Evolutionary conservation across 1,140 invertebrate genomes (phyloP).

Genomic region (Drosophila parvula): DNA sequence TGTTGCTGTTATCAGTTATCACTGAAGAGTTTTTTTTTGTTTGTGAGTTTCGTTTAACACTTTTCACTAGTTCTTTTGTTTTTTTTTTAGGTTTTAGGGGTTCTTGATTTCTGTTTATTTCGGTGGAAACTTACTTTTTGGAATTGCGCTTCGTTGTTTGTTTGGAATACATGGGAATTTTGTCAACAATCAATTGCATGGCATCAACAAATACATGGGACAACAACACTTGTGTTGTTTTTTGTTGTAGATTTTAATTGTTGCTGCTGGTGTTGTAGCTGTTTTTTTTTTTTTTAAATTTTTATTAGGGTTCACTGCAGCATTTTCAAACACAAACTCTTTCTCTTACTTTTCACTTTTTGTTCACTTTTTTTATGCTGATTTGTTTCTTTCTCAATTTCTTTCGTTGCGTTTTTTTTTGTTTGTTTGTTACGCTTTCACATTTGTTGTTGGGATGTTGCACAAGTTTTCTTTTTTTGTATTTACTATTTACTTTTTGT

Average conservation of each 20-base stretch:
- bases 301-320: constrained; percentile 42
- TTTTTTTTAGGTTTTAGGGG: constrained; percentile 8
- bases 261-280: constrained; percentile 48
- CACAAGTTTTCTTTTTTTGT: constrained; percentile 48
- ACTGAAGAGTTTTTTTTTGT: constrained; percentile 16
- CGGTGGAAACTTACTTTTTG: constrained; percentile 81
- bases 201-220: constrained; percentile 80
- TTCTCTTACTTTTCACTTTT: constrained; percentile 50
- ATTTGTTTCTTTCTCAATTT: constrained; percentile 41
- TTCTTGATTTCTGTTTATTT: constrained; percentile 15
- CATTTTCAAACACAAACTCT: constrained; percentile 45
- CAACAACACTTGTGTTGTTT: constrained; percentile 63
- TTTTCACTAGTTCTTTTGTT: constrained; percentile 31
- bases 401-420: constrained; percentile 40
- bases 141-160: constrained; percentile 84
- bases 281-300: constrained; percentile 30
- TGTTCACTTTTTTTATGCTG: constrained; percentile 58
- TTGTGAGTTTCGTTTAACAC: constrained; percentile 20
- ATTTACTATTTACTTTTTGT: constrained; percentile 21
- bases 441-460: constrained; percentile 65
- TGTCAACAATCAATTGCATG: constrained; percentile 84
- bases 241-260: constrained; percentile 23
- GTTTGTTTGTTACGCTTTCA: constrained; percentile 68
- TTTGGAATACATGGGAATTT: constrained; percentile 84
- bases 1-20: constrained; percentile 55